Percentiles rank a stretch among this genome's conserved stretches.
These are phyloP conservation scores for Hormaphis cornu DNA, from an alignment of 1,140 invertebrate genomes.

Conservation along the genomic window DNA sequence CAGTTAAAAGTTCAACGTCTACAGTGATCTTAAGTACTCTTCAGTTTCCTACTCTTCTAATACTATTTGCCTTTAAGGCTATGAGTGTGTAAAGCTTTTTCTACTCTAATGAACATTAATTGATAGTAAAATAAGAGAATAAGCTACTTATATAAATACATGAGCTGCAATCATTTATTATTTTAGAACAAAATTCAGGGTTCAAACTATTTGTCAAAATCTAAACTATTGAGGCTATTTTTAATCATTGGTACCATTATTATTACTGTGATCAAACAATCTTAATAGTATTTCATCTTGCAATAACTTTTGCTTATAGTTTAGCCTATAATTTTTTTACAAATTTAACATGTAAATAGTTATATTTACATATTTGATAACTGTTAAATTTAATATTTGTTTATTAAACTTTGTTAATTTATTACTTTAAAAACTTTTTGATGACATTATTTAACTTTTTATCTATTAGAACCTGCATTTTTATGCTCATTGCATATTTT, in stretches of 20 bases:
- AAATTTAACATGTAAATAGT: conserved; percentile 2
- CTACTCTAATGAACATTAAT: not conserved
- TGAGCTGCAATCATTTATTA: not conserved
- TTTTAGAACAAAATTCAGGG: not conserved
- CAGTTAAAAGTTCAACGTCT: conserved; percentile 28
- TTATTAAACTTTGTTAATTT: not conserved
- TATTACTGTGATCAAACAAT: conserved; percentile 10
- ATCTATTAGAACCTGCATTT: too few species aligned
- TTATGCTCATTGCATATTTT: too few species aligned
- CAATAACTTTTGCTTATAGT: not conserved
- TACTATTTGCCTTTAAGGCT: not conserved
- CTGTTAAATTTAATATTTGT: too few species aligned
- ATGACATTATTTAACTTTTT: not conserved
- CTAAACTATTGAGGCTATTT: not conserved
- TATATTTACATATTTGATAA: not conserved
- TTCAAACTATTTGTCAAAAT: not conserved
- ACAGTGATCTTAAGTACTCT: not conserved
- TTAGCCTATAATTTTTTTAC: not conserved
- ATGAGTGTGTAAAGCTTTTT: not conserved
- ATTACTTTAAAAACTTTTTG: not conserved
- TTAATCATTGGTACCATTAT: not conserved
- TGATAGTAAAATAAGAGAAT: not conserved
- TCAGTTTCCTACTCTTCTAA: too few species aligned
- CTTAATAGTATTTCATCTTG: not conserved
- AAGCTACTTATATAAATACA: too few species aligned